These are phyloP conservation scores for Thalassophryne amazonica DNA, from an alignment of 2,797 vertebrate species.

Conservation along the genomic window DNA sequence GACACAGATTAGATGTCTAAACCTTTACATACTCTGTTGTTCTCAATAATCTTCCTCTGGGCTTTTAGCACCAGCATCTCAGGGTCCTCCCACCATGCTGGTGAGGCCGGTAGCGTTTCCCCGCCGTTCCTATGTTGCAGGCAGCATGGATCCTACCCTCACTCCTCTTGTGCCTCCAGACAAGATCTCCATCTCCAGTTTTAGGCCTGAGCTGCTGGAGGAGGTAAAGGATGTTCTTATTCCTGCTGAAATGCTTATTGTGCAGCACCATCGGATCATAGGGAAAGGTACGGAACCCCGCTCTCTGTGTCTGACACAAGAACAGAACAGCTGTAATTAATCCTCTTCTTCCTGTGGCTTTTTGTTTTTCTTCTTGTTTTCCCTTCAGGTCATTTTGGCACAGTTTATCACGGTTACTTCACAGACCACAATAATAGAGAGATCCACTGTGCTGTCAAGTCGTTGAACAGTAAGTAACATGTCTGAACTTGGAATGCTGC, in stretches of 20 bases:
- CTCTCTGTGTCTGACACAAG: neutral
- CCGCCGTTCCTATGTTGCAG: conserved; percentile 52
- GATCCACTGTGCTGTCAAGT: conserved; percentile 93
- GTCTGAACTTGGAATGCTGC: neutral
- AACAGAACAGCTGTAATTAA: neutral
- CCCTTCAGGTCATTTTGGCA: conserved; percentile 90
- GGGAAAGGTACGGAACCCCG: conserved; percentile 84
- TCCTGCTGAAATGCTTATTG: conserved; percentile 83
- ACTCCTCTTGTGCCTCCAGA: conserved; percentile 82
- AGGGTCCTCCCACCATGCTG: conserved; percentile 37
- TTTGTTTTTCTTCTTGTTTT: neutral
- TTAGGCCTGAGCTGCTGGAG: conserved; percentile 84
- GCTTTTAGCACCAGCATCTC: conserved; percentile 52
- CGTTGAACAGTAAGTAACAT: conserved; percentile 87
- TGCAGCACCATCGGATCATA: conserved; percentile 87
- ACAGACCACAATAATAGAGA: conserved; percentile 79
- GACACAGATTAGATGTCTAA: no score
- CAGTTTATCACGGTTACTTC: conserved; percentile 93
- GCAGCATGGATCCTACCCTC: conserved; percentile 66
- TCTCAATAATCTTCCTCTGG: neutral
- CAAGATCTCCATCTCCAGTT: conserved; percentile 84
- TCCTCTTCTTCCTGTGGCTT: neutral
- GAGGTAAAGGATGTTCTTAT: conserved; percentile 97
- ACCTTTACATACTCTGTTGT: neutral
- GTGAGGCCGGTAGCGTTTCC: conserved; percentile 51